Base-by-base conservation (phyloP, 2,888 invertebrate species). In the Lasioglossum morio region DNA sequence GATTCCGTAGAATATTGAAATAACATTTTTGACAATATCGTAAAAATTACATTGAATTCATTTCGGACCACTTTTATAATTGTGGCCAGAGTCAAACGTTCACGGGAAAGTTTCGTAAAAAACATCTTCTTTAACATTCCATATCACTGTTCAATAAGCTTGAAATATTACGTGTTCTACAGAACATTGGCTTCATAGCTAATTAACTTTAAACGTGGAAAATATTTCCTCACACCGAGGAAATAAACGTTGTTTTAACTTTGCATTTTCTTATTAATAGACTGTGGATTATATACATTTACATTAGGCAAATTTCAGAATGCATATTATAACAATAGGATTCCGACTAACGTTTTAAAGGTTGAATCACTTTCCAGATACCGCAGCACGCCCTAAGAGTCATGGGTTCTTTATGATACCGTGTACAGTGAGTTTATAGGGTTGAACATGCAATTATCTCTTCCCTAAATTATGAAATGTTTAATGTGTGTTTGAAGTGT, bases 391-490 rank as follows among this genome's bases (percentile, higher is more conserved):
- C 4, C 14, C 12, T 70, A n/a, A n/a, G 3, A 40, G 30, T 48
- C 48, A 10, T 34, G 48, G 23, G 14, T 73, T 48, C 12, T 19
- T 69, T 48, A 69, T 4, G 30, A 27, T 66, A 73, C n/a, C 23
- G 16, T 3, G 23, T 40, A 53, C 8, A 16, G 60, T 23, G 53
- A n/a, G 37, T 63, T 66, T 60, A 30, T 10, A 53, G 27, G n/a
- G 16, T 23, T 40, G 40, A 80, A 80, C 75, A 34, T 16, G 57
- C n/a, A 75, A 81, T 81, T 83, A 82, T 75, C 53, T 46, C n/a
- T 70, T 46, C 19, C n/a, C 60, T 75, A 81, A 81, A 82, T 82
- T 81, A 83, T 83, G 60, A 75, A 83, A 76, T 72, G 76, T 76
- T 81, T 76, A 83, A 83, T 76, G 83, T 63, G 76, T 63, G 63